Percentiles rank a stretch among this genome's conserved stretches.
Evolutionary conservation across 1,140 invertebrate genomes (phyloP).

Genomic region (Dufourea novaeangliae): DNA sequence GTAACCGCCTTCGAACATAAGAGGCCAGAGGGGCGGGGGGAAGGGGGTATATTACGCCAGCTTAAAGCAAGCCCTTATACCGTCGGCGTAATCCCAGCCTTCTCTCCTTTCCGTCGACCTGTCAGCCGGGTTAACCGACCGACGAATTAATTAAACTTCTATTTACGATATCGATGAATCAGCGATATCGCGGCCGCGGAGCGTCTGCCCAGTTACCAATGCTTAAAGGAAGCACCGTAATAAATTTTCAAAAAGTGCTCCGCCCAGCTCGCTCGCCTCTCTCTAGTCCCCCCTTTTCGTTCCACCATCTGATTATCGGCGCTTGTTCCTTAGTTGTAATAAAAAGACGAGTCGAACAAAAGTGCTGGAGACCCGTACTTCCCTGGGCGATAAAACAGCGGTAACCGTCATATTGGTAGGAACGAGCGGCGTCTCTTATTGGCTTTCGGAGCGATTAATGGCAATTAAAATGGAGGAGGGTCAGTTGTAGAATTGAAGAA

Average conservation of each 20-base stretch:
- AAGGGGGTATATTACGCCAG: constrained; percentile 68
- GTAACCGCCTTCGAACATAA: constrained; percentile 43
- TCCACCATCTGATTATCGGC: neutral
- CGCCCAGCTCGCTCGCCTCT: constrained; percentile 37
- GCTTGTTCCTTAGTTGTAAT: neutral
- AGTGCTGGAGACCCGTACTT: neutral
- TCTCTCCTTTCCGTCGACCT: constrained; percentile 71
- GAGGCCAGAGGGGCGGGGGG: no score
- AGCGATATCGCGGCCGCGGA: constrained; percentile 71
- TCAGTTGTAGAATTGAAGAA: neutral
- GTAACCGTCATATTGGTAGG: neutral
- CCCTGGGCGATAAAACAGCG: neutral
- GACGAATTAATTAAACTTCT: constrained; percentile 81
- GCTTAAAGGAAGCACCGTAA: constrained; percentile 62
- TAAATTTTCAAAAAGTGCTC: constrained; percentile 74
- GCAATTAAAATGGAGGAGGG: neutral
- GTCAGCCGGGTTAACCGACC: constrained; percentile 78
- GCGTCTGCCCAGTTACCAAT: constrained; percentile 41
- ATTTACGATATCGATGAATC: constrained; percentile 81
- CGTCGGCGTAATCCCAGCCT: constrained; percentile 70
- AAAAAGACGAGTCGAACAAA: neutral
- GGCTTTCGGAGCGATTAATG: neutral
- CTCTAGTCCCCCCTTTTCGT: constrained; percentile 7
- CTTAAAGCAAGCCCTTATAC: constrained; percentile 72
- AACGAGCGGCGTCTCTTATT: neutral